A percentile compares a stretch with the other conserved stretches of the same genome.
phyloP scores from a whole-genome alignment of 2,113 vertebrate species.

The Periophthalmodon schlosseri region DNA sequence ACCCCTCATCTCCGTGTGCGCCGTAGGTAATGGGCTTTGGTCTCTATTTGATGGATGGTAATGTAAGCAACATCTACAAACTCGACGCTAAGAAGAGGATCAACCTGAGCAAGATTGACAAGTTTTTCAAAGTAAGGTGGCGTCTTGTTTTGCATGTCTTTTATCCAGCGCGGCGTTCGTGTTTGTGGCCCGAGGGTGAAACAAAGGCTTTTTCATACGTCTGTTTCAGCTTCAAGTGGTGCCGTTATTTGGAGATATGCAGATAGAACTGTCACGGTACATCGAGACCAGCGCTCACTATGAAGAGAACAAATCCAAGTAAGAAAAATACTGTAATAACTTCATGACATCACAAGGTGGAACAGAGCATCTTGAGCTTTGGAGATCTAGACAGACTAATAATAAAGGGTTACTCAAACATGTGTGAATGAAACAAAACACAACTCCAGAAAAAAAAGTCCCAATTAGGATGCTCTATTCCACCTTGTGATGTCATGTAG shows the following conservation, averaged over 20 bases:
- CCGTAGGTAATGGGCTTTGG: slow-evolving; percentile 98
- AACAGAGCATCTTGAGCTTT: too few species aligned
- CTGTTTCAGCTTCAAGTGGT: slow-evolving; percentile 95
- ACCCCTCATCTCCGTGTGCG: slow-evolving; percentile 7
- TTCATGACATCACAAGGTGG: too few species aligned
- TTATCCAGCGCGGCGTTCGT: neutral
- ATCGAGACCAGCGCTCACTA: slow-evolving; percentile 99
- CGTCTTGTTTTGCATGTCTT: slow-evolving; percentile 7
- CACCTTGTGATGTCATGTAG: too few species aligned
- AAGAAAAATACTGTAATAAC: slow-evolving; percentile 65
- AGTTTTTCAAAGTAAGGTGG: slow-evolving; percentile 92
- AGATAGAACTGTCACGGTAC: slow-evolving; percentile 98
- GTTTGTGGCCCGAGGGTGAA: neutral
- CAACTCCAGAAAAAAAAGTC: too few species aligned
- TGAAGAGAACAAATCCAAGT: slow-evolving; percentile 99
- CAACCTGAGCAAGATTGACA: slow-evolving; percentile 99
- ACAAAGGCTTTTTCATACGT: slow-evolving; percentile 13
- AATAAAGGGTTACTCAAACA: too few species aligned
- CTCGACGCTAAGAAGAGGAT: slow-evolving; percentile 98
- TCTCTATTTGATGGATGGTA: slow-evolving; percentile 97
- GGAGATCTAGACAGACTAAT: too few species aligned
- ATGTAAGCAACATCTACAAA: slow-evolving; percentile 99
- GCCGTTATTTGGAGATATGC: slow-evolving; percentile 98
- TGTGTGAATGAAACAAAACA: too few species aligned
- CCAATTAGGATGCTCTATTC: too few species aligned